Evolutionary conservation across 2,888 invertebrate species (phyloP).

Genomic region (Scaptomyza tumidula): DNA sequence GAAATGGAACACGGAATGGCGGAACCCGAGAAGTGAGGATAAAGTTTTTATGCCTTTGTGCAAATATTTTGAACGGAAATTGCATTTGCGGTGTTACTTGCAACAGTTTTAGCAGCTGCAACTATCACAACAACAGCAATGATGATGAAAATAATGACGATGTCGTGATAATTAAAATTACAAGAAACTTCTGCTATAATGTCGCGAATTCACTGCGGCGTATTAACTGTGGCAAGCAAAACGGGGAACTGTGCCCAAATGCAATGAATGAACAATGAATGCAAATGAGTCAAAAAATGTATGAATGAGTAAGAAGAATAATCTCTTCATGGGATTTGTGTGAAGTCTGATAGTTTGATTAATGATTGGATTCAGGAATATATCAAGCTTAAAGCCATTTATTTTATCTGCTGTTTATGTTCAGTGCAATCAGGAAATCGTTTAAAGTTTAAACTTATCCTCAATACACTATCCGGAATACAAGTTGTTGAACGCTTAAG

Average conservation of each 20-base stretch:
- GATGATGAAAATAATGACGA: constrained; percentile 17
- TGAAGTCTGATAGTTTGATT: not conserved
- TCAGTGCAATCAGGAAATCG: too few species aligned
- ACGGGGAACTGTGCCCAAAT: constrained; percentile 47
- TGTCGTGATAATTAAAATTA: constrained; percentile 65
- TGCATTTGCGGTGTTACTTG: constrained; percentile 63
- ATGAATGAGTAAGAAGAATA: not conserved
- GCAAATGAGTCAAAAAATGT: not conserved
- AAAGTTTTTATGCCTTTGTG: constrained; percentile 61
- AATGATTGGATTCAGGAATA: not conserved
- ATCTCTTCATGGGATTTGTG: not conserved
- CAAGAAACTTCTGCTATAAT: constrained; percentile 46
- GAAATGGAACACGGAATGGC: constrained; percentile 10
- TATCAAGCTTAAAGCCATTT: not conserved
- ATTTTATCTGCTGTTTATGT: not conserved
- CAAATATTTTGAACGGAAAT: constrained; percentile 70
- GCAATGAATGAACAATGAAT: constrained; percentile 34
- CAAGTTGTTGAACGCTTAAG: not conserved
- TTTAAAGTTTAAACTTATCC: not conserved
- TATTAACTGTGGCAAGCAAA: constrained; percentile 25
- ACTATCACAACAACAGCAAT: constrained; percentile 23
- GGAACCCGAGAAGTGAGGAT: constrained; percentile 2
- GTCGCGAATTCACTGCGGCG: constrained; percentile 44
- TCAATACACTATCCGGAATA: not conserved
- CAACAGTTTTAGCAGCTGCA: constrained; percentile 43